phyloP scores from a whole-genome alignment of 2,888 invertebrate genomes.

The Aphodius sticticus region DNA sequence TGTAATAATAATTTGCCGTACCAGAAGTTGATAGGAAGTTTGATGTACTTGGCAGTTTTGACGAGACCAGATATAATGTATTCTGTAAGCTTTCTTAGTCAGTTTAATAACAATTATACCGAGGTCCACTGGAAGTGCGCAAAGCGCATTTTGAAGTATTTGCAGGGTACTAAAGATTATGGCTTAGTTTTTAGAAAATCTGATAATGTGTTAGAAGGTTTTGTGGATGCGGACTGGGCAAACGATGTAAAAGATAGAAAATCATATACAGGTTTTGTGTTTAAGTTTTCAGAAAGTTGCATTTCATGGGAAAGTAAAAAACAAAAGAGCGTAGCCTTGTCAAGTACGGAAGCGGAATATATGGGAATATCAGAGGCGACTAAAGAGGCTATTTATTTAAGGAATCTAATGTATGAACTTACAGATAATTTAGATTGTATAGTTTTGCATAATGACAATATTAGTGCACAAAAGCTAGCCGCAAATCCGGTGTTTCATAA shows the following conservation, averaged over 20 bases:
- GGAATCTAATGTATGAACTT: conserved; percentile 29
- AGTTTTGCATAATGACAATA: conserved; percentile 27
- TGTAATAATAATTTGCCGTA: conserved; percentile 38
- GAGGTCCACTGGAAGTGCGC: conserved; percentile 39
- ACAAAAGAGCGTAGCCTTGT: conserved; percentile 50
- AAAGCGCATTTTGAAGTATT: conserved; percentile 40
- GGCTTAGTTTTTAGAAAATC: conserved; percentile 33
- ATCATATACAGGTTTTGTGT: conserved; percentile 52
- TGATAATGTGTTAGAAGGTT: conserved; percentile 34
- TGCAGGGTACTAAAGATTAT: conserved; percentile 38
- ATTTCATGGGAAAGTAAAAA: conserved; percentile 49
- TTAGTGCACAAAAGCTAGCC: conserved; percentile 29
- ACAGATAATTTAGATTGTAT: conserved; percentile 28
- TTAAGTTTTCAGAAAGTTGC: conserved; percentile 43
- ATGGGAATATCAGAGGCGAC: conserved; percentile 46
- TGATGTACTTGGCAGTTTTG: conserved; percentile 44
- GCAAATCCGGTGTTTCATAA: conserved; percentile 28
- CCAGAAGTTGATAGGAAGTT: conserved; percentile 42
- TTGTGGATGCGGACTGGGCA: conserved; percentile 41
- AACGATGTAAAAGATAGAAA: conserved; percentile 49
- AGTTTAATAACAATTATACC: conserved; percentile 41
- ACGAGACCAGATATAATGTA: conserved; percentile 45
- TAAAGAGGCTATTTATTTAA: conserved; percentile 43
- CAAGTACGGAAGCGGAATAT: conserved; percentile 49
- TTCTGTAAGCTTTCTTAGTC: conserved; percentile 43